Evolutionary conservation across 2,888 invertebrate species (phyloP), one percentile per base, ranked within the genome.

Genomic region (Scaptomyza polygonia): DNA sequence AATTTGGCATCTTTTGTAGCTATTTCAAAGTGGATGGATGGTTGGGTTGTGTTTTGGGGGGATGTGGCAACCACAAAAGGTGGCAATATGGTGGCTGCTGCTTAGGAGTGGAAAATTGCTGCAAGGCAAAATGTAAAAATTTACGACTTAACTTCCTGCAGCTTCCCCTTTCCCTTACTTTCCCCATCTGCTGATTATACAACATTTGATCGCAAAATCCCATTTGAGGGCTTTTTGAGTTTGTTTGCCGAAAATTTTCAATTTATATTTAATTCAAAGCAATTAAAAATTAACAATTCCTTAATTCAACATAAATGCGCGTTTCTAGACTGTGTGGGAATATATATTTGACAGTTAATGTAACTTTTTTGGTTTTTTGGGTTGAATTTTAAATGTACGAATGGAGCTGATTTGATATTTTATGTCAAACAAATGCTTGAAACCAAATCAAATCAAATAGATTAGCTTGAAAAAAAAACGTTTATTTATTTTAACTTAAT

Each of bases 1-100:
- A 73, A 77, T 75, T 70, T 67, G 71, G 63, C 67, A 76, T 61
- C 76, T 62, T 70, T 67, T 68, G 51, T 72, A 68, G 34, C 54
- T 39, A 25, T 21, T 62, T 32, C 39, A 42, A 62, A 47, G 29
- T 36, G 18, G 25, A 29, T 8, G 4, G 9, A 5, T n/a, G 18
- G 18, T 5, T 3, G n/a, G 34, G 0, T n/a, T 32, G 49, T 14
- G 21, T n/a, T n/a, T n/a, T n/a, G n/a, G n/a, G n/a, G n/a, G 34
- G 0, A 14, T 32, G 49, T 14, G 21, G 34, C 45, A 67, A 67
- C 74, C 78, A 44, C 74, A 77, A 59, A 53, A 77, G 68, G 78
- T 74, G 74, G 74, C 67, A 67, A 49, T 64, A 52, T 68, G 63
- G 63, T 63, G 42, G 69, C 69, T 47, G 53, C 52, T 49, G 53